Base-by-base conservation (phyloP, 2,888 invertebrate species). In the Macrophya annulata region DNA sequence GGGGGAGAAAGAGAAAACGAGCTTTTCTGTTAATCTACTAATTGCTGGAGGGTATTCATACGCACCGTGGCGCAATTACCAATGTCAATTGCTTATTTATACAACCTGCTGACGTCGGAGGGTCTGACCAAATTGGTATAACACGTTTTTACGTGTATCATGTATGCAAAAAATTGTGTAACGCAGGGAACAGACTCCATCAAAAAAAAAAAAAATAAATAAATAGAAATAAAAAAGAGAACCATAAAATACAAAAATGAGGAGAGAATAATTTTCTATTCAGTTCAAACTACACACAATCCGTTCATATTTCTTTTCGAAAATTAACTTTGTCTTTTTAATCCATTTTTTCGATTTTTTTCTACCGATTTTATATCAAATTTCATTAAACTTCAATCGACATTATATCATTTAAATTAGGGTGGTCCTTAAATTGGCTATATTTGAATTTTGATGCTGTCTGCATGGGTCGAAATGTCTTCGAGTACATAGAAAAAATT, bases 61-160 rank as follows among this genome's bases (percentile, higher is more conserved):
- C 51, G 51, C 51, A 55, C 12, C 17, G 51, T 55, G 51, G 51
- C 51, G 17, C 51, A 55, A 55, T 55, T 55, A 55, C 51, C 51
- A 55, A 55, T 55, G 51, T 55, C 51, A 55, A 55, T 55, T 55
- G 51, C 51, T 55, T 55, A 55, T 55, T 55, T 55, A 55, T 55
- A 55, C 51, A 55, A 17, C 17, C 51, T 17, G 51, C 51, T 55
- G 15, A 55, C 51, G 51, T 17, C 51, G 51, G 51, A 55, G 51
- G 51, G 51, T 55, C 17, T 55, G 51, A 55, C 51, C 51, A 31
- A 31, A 55, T 55, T 55, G 51, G 51, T 55, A 55, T 55, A 17
- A 55, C 51, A 55, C 51, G 51, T 17, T 12, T 55, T 55, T 3
- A 31, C 17, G 17, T 55, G 51, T 55, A 55, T 15, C 9, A 4